These are phyloP conservation scores for Paraplagusia blochii DNA, from an alignment of 2,113 vertebrate genomes.

Conservation along the genomic window DNA sequence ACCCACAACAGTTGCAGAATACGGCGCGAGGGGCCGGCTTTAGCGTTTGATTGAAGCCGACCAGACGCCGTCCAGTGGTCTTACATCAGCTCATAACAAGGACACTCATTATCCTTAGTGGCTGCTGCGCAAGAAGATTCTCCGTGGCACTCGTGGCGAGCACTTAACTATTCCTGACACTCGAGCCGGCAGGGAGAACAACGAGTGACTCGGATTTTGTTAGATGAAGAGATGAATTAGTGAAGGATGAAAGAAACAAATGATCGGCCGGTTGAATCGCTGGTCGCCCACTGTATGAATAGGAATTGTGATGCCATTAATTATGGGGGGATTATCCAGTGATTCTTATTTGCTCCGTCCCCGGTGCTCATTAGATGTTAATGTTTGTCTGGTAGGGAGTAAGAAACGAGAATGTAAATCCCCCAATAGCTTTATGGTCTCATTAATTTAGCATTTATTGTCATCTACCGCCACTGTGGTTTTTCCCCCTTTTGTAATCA, in stretches of 20 bases:
- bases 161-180: constrained; percentile 50
- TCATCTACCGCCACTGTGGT: neutral
- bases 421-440: neutral
- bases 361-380: neutral
- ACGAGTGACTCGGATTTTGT: constrained; percentile 15
- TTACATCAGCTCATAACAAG: constrained; percentile 64
- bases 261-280: constrained; percentile 17
- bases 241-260: constrained; percentile 17
- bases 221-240: constrained; percentile 40
- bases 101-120: constrained; percentile 44
- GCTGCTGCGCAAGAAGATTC: constrained; percentile 22
- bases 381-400: neutral
- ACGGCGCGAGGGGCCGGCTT: constrained; percentile 8
- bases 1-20: constrained; percentile 4
- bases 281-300: constrained; percentile 10
- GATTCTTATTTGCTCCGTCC: neutral
- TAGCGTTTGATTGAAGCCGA: constrained; percentile 17
- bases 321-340: constrained; percentile 7
- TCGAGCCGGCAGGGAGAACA: constrained; percentile 24
- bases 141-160: constrained; percentile 51
- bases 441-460: neutral
- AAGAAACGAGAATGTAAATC: neutral
- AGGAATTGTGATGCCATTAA: constrained; percentile 3
- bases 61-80: constrained; percentile 35
- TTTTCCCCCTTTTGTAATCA: neutral